phyloP scores from a whole-genome alignment of 2,888 invertebrate species.

The Cheilosia scutellata region DNA sequence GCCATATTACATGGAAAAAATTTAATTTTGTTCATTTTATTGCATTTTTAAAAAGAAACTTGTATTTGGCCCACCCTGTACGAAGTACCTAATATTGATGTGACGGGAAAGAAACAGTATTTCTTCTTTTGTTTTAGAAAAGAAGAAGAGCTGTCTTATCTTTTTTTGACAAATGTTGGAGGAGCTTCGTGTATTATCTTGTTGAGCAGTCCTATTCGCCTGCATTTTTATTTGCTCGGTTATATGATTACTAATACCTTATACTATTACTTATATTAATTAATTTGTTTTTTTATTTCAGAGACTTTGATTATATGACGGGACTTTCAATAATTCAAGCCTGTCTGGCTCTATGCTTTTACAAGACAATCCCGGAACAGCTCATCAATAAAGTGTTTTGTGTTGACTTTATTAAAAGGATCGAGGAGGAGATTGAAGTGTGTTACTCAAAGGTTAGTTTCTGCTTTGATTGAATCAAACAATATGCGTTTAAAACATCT shows the following conservation, averaged over 20 bases:
- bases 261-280: neutral
- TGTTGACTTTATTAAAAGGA: constrained; percentile 86
- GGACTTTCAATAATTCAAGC: constrained; percentile 85
- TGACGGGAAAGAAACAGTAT: no score
- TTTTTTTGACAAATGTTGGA: no score
- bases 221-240: no score
- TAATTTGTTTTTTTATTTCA: constrained; percentile 79
- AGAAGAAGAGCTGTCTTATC: no score
- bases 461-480: neutral
- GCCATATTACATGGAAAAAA: no score
- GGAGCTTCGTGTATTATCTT: no score
- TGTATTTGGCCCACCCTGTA: no score
- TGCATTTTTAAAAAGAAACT: no score
- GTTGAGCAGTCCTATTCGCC: no score
- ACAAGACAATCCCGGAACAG: constrained; percentile 84
- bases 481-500: neutral
- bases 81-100: no score
- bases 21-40: no score
- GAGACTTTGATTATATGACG: constrained; percentile 86
- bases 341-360: constrained; percentile 85
- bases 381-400: constrained; percentile 86
- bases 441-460: constrained; percentile 85
- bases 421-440: constrained; percentile 86
- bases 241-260: neutral
- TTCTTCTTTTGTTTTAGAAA: no score